phyloP scores from a whole-genome alignment of 1,140 invertebrate genomes.

The Drosophila parvula region DNA sequence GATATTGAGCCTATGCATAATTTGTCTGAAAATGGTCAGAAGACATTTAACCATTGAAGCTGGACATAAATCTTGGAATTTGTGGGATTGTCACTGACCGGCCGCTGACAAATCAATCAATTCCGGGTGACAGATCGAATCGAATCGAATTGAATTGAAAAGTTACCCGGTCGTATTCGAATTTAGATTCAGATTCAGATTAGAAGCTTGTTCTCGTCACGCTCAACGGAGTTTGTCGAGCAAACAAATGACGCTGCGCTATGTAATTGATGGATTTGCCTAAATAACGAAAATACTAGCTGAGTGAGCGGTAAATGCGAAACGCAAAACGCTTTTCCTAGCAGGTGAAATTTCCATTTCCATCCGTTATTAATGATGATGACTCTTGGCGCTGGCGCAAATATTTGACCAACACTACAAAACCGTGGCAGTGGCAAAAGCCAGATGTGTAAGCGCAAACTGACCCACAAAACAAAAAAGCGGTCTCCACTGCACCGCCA shows the following conservation, averaged over 20 bases:
- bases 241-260: constrained; percentile 62
- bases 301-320: constrained; percentile 19
- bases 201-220: constrained; percentile 58
- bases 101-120: constrained; percentile 74
- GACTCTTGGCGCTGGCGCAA: constrained; percentile 72
- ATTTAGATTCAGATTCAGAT: constrained; percentile 30
- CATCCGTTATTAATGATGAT: constrained; percentile 79
- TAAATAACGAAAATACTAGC: constrained; percentile 70
- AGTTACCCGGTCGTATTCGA: constrained; percentile 44
- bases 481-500: constrained; percentile 15
- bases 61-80: constrained; percentile 66
- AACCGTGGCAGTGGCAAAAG: constrained; percentile 51
- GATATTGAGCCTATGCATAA: constrained; percentile 62
- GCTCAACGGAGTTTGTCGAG: constrained; percentile 29
- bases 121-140: constrained; percentile 25
- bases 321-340: constrained; percentile 64
- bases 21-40: constrained; percentile 76
- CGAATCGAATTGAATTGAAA: constrained; percentile 34
- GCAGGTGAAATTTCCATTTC: constrained; percentile 75
- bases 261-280: constrained; percentile 74
- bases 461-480: constrained; percentile 64
- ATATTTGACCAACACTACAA: constrained; percentile 75
- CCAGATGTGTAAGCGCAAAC: constrained; percentile 62
- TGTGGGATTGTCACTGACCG: constrained; percentile 61
- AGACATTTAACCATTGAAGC: constrained; percentile 59